Conservation (phyloP, 2,888 invertebrate genomes). For the Tromatobia lineatoria region DNA sequence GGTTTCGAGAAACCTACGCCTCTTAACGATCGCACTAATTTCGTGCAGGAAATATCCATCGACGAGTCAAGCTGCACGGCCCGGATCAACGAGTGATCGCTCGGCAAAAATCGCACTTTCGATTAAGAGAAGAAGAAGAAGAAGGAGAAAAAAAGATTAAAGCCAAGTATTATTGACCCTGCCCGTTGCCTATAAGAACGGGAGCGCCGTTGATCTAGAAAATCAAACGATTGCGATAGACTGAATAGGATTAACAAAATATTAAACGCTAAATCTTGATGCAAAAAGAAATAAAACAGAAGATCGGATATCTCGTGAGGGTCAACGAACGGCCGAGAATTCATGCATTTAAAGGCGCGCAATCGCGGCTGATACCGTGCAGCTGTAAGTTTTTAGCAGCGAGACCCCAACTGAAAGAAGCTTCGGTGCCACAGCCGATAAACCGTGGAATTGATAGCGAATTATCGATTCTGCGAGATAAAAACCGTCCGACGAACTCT, state of each 20-base stretch:
- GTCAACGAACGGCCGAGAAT: slow-evolving; percentile 43
- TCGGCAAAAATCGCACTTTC: slow-evolving; percentile 14
- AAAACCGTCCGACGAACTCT: slow-evolving; percentile 56
- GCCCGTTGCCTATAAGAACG: slow-evolving; percentile 32
- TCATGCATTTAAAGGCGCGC: slow-evolving; percentile 68
- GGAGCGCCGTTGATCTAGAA: slow-evolving; percentile 56
- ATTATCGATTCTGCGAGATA: not conserved
- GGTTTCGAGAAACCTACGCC: slow-evolving; percentile 90
- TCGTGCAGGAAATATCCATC: slow-evolving; percentile 34
- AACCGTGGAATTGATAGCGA: not conserved
- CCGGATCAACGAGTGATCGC: slow-evolving; percentile 7
- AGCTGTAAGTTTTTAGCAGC: slow-evolving; percentile 52
- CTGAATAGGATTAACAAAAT: slow-evolving; percentile 69
- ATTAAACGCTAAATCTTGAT: slow-evolving; percentile 9
- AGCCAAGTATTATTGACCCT: slow-evolving; percentile 50
- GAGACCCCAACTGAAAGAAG: slow-evolving; percentile 15
- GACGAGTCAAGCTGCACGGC: slow-evolving; percentile 11
- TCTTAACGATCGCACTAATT: slow-evolving; percentile 79
- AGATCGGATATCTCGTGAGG: slow-evolving; percentile 49
- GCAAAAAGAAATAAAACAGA: slow-evolving; percentile 2
- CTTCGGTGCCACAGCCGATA: not conserved
- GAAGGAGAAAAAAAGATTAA: slow-evolving; percentile 13
- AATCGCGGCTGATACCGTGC: slow-evolving; percentile 48
- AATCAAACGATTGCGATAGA: slow-evolving; percentile 71
- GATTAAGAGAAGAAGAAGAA: slow-evolving; percentile 18